Base-by-base conservation (phyloP, 2,888 invertebrate genomes). In the Linyphia triangularis region DNA sequence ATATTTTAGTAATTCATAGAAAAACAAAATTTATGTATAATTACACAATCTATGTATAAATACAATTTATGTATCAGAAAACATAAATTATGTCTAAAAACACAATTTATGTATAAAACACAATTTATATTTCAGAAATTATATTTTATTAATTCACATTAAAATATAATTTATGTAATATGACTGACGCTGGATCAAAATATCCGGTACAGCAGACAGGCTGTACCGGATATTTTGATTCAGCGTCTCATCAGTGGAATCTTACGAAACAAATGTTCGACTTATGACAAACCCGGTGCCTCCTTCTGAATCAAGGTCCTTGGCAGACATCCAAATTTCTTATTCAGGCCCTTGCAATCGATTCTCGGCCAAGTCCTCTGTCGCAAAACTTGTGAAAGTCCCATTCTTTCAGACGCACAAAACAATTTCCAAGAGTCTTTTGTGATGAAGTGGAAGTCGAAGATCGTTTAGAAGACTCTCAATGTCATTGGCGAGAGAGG, bases 281-380 rank as follows among this genome's bases (percentile, higher is more conserved):
- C 59, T 81, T 81, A 69, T 81, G 81, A 81, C 81, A 81, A 82
- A 82, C 61, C 72, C 40, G 59, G 72, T 26, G 30, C 70, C 61
- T 40, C 72, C 63, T 51, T 72, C 59, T 26, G 51, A 57, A 85
- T 40, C 61, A 65, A 40, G 57, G 33, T 19, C 57, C 26, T 75
- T 75, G 84, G 75, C 75, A 85, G 77, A 51, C 72, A 83, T 77
- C 77, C 84, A 75, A 85, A 85, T 67, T 85, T 77, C 67, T 51
- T 69, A 67, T 65, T 85, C 75, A 59, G 67, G 30, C 16, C 82
- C 22, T 63, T 57, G 19, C 57, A 67, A 85, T 85, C 84, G 84
- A 85, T 85, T 77, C 72, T 43, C 24, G 22, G 33, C 70, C 43
- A 33, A 51, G 51, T 13, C 51, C n/a, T 16, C 37, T 70, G 81